Conservation (phyloP, 2,797 vertebrate species). For the Salmo trutta region DNA sequence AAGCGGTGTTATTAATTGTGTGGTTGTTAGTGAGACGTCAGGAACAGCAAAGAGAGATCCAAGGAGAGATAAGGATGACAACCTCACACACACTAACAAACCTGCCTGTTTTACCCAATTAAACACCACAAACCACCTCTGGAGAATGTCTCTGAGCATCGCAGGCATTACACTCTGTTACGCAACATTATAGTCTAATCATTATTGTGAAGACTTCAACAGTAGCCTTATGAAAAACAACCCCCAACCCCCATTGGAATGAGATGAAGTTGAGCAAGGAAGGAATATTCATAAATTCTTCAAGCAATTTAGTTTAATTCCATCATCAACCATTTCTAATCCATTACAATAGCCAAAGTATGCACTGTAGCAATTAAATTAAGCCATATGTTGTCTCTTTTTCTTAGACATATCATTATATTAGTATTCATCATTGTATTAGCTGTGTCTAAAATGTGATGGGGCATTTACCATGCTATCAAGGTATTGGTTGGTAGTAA, state of each 20-base stretch:
- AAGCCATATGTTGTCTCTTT: not conserved
- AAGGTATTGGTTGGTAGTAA: not conserved
- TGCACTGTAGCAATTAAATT: conserved; percentile 7
- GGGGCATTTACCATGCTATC: not conserved
- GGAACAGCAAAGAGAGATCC: conserved; percentile 64
- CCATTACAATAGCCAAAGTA: conserved; percentile 27
- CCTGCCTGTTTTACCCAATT: conserved; percentile 67
- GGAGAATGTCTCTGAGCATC: conserved; percentile 58
- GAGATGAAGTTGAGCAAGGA: conserved; percentile 24
- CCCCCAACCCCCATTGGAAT: conserved; percentile 33
- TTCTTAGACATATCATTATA: not conserved
- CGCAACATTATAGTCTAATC: conserved; percentile 53
- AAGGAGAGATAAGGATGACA: conserved; percentile 52
- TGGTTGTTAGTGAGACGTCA: conserved; percentile 70
- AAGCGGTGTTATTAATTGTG: conserved; percentile 63
- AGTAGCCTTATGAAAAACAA: conserved; percentile 17
- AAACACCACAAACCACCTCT: conserved; percentile 50
- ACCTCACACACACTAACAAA: conserved; percentile 59
- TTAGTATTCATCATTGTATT: not conserved
- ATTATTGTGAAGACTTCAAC: conserved; percentile 54
- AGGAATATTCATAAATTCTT: conserved; percentile 18
- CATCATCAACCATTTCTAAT: conserved; percentile 47
- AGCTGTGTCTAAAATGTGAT: not conserved
- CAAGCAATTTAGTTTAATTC: conserved; percentile 23
- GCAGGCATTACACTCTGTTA: conserved; percentile 48